Evolutionary conservation across 2,797 vertebrate species (phyloP).

Genomic region (Margarornis squamiger): DNA sequence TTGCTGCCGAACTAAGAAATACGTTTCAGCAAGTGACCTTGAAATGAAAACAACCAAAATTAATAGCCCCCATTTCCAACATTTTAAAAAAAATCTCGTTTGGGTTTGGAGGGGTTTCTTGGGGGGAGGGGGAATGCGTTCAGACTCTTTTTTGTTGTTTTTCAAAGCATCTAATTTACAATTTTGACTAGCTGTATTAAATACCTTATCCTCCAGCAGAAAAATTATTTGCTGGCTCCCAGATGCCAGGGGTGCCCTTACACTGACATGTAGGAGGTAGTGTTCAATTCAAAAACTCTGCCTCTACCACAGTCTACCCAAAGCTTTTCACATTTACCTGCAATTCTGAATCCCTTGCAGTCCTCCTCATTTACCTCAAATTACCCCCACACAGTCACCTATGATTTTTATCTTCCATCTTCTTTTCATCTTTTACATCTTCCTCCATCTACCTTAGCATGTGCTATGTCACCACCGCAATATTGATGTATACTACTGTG

Average conservation of each 20-base stretch:
- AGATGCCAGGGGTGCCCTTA: neutral
- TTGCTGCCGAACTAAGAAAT: neutral
- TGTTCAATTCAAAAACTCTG: neutral
- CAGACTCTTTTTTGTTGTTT: neutral
- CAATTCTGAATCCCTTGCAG: neutral
- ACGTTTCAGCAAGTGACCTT: neutral
- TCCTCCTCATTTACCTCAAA: neutral
- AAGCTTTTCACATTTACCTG: neutral
- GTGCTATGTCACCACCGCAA: neutral
- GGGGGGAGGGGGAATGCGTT: rapidly evolving
- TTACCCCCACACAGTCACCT: neutral
- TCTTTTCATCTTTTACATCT: neutral
- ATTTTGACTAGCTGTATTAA: neutral
- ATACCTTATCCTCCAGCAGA: neutral
- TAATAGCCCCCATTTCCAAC: neutral
- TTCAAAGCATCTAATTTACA: neutral
- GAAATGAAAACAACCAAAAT: neutral
- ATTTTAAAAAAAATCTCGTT: neutral
- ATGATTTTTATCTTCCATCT: neutral
- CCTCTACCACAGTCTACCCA: neutral
- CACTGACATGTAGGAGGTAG: neutral
- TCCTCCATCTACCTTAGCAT: neutral
- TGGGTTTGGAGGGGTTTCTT: neutral
- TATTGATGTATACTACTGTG: neutral
- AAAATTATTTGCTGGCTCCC: neutral